Conservation (phyloP, 2,797 vertebrate genomes). For the Poeciliopsis infans region DNA sequence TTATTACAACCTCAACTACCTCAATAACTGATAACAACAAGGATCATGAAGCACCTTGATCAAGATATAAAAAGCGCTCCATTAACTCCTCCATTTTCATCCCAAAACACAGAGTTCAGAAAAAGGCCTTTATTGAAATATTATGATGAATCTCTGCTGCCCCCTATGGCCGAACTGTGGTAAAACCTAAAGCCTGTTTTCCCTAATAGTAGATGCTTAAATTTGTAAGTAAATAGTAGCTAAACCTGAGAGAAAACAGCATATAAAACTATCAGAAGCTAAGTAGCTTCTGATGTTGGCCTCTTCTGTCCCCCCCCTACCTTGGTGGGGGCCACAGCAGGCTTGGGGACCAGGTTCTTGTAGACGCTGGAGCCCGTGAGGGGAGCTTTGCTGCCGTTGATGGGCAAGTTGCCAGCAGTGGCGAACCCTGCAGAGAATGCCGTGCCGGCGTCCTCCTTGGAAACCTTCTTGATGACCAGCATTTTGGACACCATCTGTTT, state of each 20-base stretch:
- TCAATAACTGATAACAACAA: neutral
- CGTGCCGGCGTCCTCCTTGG: slow-evolving; percentile 95
- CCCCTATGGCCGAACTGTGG: neutral
- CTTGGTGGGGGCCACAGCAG: slow-evolving; percentile 94
- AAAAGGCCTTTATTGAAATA: neutral
- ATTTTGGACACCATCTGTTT: slow-evolving; percentile 98
- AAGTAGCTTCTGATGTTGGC: neutral
- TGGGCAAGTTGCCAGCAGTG: slow-evolving; percentile 88
- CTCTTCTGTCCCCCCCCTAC: slow-evolving; percentile 70
- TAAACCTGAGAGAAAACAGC: neutral
- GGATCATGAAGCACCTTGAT: neutral
- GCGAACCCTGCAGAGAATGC: slow-evolving; percentile 97
- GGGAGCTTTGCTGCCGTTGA: slow-evolving; percentile 94
- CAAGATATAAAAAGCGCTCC: neutral
- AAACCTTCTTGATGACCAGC: slow-evolving; percentile 99
- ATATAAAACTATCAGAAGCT: neutral
- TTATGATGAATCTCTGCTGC: neutral
- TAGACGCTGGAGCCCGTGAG: slow-evolving; percentile 94
- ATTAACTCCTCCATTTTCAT: neutral
- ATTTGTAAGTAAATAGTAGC: neutral
- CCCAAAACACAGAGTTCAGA: neutral
- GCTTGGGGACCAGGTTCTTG: slow-evolving; percentile 98
- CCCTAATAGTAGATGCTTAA: neutral
- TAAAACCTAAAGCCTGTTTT: neutral
- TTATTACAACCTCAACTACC: neutral